Base-by-base conservation (phyloP, 2,797 vertebrate species). In the Pipistrellus nathusii region DNA sequence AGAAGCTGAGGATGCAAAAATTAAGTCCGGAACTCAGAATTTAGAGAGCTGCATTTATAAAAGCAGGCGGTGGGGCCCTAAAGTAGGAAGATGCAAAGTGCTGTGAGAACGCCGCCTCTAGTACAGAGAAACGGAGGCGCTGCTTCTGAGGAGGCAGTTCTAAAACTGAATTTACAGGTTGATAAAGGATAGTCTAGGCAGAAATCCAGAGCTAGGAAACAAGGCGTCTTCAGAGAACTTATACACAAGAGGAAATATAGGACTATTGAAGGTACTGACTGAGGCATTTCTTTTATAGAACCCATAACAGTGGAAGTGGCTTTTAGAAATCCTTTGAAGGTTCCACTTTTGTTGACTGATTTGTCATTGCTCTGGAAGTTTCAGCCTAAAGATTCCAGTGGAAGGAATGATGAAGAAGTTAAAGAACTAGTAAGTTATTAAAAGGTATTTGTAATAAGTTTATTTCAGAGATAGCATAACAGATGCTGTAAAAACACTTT, bases 311-410 rank as follows among this genome's bases (percentile, higher is more conserved):
- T 99, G 85, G 99, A 99, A 98, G 98, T 99, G 96, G 98, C 98
- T 9, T 99, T 99, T 97, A 98, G 98, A 98, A 99, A 99, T 95
- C 99, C 99, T 78, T 97, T 99, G 92, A 99, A 99, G 97, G 99
- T 99, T 98, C 98, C 99, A 4, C 98, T 99, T 94, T 97, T 98
- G 94, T 98, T 99, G 96, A 99, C 99, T 25, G 98, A 99, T 88
- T 98, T 99, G 75, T 99, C 99, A 0, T 98, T 99, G 71, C 98
- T 99, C 41, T 99, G 99, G 99, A 99, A 98, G 95, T 99, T 99
- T 97, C 98, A 99, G 5, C 97, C 98, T 25, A 99, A 99, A 87
- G 98, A 98, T 95, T 98, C 97, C 23, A 97, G 64, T 97, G 88
- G 90, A 92, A 98, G 97, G 38, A 97, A 96, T 88, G 98, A 96